Conservation (phyloP, 2,113 vertebrate genomes). For the Hoplias malabaricus region DNA sequence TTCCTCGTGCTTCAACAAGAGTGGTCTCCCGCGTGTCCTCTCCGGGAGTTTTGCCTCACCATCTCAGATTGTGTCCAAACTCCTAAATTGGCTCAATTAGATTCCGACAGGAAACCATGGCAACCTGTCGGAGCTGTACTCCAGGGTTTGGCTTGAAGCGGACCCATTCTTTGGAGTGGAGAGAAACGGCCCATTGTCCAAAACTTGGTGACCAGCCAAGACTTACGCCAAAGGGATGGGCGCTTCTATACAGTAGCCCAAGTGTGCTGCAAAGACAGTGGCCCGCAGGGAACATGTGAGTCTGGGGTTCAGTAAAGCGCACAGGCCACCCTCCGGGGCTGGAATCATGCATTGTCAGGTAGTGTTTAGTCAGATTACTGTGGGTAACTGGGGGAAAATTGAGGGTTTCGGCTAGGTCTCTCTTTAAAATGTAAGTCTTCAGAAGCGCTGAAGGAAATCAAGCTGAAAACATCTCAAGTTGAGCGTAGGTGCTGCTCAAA, state of each 20-base stretch:
- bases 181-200: conserved; percentile 36
- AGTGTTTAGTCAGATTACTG: conserved; percentile 36
- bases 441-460: conserved; percentile 7
- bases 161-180: conserved; percentile 22
- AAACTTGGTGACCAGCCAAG: conserved; percentile 38
- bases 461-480: conserved; percentile 20
- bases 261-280: background rate
- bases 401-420: conserved; percentile 12
- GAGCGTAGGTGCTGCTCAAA: background rate
- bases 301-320: conserved; percentile 53
- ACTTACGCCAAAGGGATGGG: conserved; percentile 24
- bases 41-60: conserved; percentile 30
- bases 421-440: conserved; percentile 10
- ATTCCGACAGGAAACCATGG: conserved; percentile 47
- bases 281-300: conserved; percentile 39
- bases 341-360: conserved; percentile 45
- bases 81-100: conserved; percentile 64
- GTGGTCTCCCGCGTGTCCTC: conserved; percentile 32
- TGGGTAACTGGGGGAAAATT: conserved; percentile 27
- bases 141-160: conserved; percentile 16
- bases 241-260: conserved; percentile 6
- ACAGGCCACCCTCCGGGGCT: conserved; percentile 21
- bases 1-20: conserved; percentile 38
- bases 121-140: conserved; percentile 44
- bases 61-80: conserved; percentile 37